Evolutionary conservation across 1,140 invertebrate species (phyloP).

Genomic region (Nasonia longicornis): DNA sequence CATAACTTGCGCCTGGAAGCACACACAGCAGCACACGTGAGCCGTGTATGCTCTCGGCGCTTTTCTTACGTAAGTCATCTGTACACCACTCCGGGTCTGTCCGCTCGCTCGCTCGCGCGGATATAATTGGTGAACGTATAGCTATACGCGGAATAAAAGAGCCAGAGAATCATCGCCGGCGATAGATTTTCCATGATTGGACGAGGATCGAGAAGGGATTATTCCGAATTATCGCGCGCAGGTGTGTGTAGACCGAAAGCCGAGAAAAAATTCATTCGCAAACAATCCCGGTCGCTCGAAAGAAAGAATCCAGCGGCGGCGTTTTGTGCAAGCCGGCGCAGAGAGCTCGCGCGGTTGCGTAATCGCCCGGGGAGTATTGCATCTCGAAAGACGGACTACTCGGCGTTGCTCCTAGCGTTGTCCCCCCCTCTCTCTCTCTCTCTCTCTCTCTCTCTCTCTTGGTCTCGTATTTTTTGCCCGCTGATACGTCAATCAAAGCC

Average conservation of each 20-base stretch:
- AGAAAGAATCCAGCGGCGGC: not conserved
- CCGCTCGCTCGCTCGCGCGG: not conserved
- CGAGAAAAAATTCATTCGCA: not conserved
- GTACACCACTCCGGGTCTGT: not conserved
- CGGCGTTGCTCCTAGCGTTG: not conserved
- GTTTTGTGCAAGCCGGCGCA: constrained; percentile 9
- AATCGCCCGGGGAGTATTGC: constrained; percentile 43
- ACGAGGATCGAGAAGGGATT: no score
- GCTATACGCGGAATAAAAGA: not conserved
- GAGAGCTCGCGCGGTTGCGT: constrained; percentile 29
- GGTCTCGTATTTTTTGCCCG: constrained; percentile 25
- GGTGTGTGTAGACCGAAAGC: not conserved
- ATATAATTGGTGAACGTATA: not conserved
- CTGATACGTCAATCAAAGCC: constrained; percentile 47
- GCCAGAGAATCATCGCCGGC: not conserved
- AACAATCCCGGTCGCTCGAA: not conserved
- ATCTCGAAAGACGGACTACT: constrained; percentile 9
- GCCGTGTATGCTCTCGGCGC: not conserved
- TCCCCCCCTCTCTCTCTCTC: no score
- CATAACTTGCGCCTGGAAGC: not conserved
- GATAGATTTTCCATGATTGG: no score
- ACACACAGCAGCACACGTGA: not conserved
- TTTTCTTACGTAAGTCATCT: constrained; percentile 7
- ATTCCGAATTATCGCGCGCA: no score
- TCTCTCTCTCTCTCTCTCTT: not conserved